Conservation (phyloP, 2,113 vertebrate genomes). For the Heterocephalus glaber region DNA sequence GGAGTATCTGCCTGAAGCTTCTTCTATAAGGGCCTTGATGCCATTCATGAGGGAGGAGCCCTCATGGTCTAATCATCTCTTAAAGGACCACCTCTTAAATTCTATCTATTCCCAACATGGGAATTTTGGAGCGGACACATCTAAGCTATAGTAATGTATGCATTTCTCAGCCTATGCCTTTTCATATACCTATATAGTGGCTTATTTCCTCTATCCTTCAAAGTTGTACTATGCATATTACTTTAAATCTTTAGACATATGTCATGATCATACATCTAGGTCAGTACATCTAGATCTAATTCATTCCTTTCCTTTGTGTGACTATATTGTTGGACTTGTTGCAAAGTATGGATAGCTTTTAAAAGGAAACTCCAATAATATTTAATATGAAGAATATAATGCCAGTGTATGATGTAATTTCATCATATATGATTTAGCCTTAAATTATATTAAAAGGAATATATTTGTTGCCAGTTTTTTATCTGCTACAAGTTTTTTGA, state of each 20-base stretch:
- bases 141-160: neutral
- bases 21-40: neutral
- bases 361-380: constrained; percentile 46
- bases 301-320: neutral
- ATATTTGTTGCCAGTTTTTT: neutral
- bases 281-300: constrained; percentile 3
- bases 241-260: neutral
- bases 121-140: neutral
- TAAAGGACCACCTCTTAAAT: neutral
- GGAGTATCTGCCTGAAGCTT: neutral
- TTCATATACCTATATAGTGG: no score
- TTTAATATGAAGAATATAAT: constrained; percentile 55
- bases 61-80: neutral
- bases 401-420: neutral
- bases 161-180: neutral
- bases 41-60: neutral
- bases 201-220: neutral
- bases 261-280: neutral
- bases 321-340: constrained; percentile 17
- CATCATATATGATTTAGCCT: neutral
- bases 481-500: neutral
- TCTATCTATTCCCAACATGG: neutral
- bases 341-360: neutral
- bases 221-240: neutral
- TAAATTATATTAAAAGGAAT: neutral